Evolutionary conservation across 92 coral and sea anemone species (phyloP).

Genomic region (Pocillopora grandis): DNA sequence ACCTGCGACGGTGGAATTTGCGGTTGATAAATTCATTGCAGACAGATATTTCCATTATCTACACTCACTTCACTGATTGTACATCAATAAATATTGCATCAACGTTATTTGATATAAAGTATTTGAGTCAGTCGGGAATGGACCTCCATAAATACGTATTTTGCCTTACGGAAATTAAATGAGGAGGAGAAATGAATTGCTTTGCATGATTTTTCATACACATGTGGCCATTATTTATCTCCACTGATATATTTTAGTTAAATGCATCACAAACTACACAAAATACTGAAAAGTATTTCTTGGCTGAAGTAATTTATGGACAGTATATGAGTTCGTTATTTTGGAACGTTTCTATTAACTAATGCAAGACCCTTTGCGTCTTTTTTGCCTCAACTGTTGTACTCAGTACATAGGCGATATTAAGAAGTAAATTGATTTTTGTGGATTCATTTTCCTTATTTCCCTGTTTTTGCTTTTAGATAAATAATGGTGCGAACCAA

Average conservation of each 20-base stretch:
- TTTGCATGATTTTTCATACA: not conserved
- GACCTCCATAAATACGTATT: slow-evolving; percentile 14
- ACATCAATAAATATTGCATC: not conserved
- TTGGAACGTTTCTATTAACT: too few species aligned
- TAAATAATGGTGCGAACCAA: not conserved
- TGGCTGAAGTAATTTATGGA: too few species aligned
- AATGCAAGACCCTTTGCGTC: too few species aligned
- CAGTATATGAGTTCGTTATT: too few species aligned
- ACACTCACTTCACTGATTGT: not conserved
- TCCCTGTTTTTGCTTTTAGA: not conserved
- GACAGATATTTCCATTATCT: not conserved
- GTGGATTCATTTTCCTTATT: not conserved
- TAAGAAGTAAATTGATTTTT: too few species aligned
- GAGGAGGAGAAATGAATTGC: not conserved
- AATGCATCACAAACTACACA: too few species aligned
- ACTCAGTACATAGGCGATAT: too few species aligned
- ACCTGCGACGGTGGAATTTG: slow-evolving; percentile 3
- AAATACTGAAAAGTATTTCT: too few species aligned
- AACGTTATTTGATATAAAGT: not conserved
- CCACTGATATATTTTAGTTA: not conserved
- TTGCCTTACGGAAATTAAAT: not conserved
- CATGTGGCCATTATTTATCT: not conserved
- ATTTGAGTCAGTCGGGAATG: slow-evolving; percentile 1
- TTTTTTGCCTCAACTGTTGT: too few species aligned
- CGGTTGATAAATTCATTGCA: slow-evolving; percentile 12